Percentiles rank a stretch among this genome's conserved stretches.
phyloP scores from a whole-genome alignment of 2,888 invertebrate genomes.

The Arctia plantaginis region DNA sequence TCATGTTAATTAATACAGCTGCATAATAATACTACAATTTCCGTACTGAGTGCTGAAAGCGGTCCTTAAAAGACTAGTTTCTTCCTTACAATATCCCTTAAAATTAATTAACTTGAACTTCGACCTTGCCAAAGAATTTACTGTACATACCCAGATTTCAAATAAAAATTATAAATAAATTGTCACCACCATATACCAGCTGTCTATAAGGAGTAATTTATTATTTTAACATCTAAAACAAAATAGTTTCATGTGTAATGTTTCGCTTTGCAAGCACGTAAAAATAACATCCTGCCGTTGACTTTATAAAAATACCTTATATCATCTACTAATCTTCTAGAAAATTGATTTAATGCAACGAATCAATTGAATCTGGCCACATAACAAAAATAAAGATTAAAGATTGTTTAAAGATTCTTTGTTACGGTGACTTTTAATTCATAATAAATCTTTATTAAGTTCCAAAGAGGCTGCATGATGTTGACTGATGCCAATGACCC shows the following conservation, averaged over 20 bases:
- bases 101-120: too few relatives aligned
- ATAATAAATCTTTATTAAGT: constrained; percentile 6
- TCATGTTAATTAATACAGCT: too few relatives aligned
- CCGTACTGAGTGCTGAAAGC: background rate
- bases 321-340: constrained; percentile 25
- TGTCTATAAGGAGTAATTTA: background rate
- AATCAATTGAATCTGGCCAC: constrained; percentile 27
- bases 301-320: constrained; percentile 12
- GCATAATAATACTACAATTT: background rate
- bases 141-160: background rate
- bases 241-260: background rate
- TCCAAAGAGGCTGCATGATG: background rate
- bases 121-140: too few relatives aligned
- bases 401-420: constrained; percentile 28
- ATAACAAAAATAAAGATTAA: constrained; percentile 33
- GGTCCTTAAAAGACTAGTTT: background rate
- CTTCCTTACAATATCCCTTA: background rate
- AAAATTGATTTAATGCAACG: constrained; percentile 34
- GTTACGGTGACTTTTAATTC: constrained; percentile 17
- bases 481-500: background rate
- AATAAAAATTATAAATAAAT: background rate
- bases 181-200: too few relatives aligned
- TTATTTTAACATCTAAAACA: background rate
- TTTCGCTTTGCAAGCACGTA: constrained; percentile 18
- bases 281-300: constrained; percentile 19